These are phyloP conservation scores for Synergus umbraculus DNA, from an alignment of 2,888 invertebrate genomes.

Conservation along the genomic window DNA sequence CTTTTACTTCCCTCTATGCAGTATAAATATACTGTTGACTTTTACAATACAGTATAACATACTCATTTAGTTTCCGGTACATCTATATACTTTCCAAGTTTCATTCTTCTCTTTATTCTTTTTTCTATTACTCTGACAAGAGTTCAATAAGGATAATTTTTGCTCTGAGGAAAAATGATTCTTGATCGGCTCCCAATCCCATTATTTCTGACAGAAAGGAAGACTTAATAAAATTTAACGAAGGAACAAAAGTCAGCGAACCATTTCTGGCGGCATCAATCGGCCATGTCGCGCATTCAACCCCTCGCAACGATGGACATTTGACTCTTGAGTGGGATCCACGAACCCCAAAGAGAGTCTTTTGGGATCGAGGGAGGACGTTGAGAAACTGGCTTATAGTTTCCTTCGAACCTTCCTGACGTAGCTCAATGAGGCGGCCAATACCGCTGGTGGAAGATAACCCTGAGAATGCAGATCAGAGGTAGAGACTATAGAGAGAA, in stretches of 20 bases:
- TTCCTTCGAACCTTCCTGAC: background rate
- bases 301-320: slow-evolving; percentile 4
- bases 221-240: slow-evolving; percentile 13
- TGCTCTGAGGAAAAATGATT: background rate
- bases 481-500: background rate
- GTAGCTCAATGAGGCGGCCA: slow-evolving; percentile 4
- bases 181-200: background rate
- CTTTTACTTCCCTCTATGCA: too few species aligned
- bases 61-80: background rate
- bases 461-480: slow-evolving; percentile 57
- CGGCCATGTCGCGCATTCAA: slow-evolving; percentile 8
- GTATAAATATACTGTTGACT: too few species aligned
- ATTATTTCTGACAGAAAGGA: slow-evolving; percentile 15
- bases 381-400: slow-evolving; percentile 22
- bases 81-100: background rate
- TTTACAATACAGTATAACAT: too few species aligned
- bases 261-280: slow-evolving; percentile 31
- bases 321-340: slow-evolving; percentile 15
- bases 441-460: slow-evolving; percentile 47
- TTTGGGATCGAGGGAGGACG: slow-evolving; percentile 12
- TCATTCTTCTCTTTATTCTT: background rate
- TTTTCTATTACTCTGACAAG: background rate
- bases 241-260: background rate
- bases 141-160: background rate
- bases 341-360: slow-evolving; percentile 19